Base-by-base conservation (phyloP, 2,888 invertebrate species). In the Parthenolecanium corni region DNA sequence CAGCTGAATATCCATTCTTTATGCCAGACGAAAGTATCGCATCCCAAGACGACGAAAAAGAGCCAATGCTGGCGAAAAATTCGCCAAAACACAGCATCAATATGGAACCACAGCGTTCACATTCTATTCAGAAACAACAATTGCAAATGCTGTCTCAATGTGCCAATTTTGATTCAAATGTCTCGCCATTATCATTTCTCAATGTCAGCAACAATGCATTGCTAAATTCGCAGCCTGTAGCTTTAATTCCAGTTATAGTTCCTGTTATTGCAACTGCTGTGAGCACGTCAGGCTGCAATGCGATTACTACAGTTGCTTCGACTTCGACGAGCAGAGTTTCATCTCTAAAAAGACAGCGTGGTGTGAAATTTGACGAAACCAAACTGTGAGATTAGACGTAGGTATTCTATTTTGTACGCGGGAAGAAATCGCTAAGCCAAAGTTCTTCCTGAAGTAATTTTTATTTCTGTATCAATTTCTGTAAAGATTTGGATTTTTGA, bases 1-100 rank as follows among this genome's bases (percentile, higher is more conserved):
- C 84, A 18, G 78, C 79, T 21, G 78, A 79, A 66, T 85, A 84
- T 52, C 85, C 85, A 61, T 85, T 85, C 74, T 71, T 73, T 38
- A 70, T 70, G 54, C 68, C 71, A 67, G 70, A 69, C 66, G 65
- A 58, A 6, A 58, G 49, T 21, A 14, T 16, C 31, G 53, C 25
- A 44, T 64, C 62, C 56, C 65, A 52, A 54, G 64, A 56, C 44
- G 62, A 56, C 12, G 56, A 65, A 62, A 56, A 42, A 25, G 64
- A 64, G 40, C 63, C 61, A 18, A 65, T 66, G 64, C 61, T 65
- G 18, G 40, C 61, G 40, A 38, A n/a, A n/a, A 23, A 14, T 44
- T 5, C 49, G 3, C 25, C 31, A n/a, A 21, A 12, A 9, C 54
- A 56, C 25, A 18, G 54, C 36, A 24, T 18, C 3, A 31, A 61